Percentiles rank a stretch among this genome's conserved stretches.
Evolutionary conservation across 2,797 vertebrate genomes (phyloP).

Genomic region (Acrocephalus scirpaceus): DNA sequence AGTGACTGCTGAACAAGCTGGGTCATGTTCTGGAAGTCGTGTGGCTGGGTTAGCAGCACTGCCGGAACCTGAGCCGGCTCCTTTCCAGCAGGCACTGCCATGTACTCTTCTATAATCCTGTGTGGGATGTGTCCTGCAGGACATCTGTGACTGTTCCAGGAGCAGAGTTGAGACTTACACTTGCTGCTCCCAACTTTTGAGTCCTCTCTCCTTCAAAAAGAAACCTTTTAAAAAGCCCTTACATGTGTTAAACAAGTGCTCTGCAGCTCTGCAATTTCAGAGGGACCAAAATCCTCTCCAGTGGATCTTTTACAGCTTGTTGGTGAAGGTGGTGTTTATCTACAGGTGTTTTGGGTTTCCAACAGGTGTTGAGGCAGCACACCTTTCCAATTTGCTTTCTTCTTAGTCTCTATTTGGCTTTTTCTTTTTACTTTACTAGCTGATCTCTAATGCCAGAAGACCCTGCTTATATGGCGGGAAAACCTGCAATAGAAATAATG

Average conservation of each 20-base stretch:
- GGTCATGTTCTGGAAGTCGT: conserved; percentile 30
- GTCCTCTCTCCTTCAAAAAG: neutral
- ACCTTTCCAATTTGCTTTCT: neutral
- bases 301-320: neutral
- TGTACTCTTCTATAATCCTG: neutral
- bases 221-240: neutral
- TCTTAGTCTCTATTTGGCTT: neutral
- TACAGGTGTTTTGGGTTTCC: neutral
- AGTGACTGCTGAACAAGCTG: neutral
- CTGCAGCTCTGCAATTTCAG: neutral
- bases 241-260: fast-evolving
- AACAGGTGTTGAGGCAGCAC: neutral
- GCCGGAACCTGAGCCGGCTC: neutral
- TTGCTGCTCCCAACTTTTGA: neutral
- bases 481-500: neutral
- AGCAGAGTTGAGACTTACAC: fast-evolving
- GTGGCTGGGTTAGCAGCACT: neutral
- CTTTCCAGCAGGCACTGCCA: neutral
- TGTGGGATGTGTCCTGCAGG: neutral
- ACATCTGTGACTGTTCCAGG: fast-evolving
- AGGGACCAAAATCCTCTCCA: neutral
- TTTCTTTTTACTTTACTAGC: neutral
- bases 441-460: neutral
- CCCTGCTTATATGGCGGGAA: neutral
- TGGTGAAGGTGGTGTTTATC: neutral